Evolutionary conservation across 1,140 invertebrate species (phyloP).

Genomic region (Drosophila ambigua): DNA sequence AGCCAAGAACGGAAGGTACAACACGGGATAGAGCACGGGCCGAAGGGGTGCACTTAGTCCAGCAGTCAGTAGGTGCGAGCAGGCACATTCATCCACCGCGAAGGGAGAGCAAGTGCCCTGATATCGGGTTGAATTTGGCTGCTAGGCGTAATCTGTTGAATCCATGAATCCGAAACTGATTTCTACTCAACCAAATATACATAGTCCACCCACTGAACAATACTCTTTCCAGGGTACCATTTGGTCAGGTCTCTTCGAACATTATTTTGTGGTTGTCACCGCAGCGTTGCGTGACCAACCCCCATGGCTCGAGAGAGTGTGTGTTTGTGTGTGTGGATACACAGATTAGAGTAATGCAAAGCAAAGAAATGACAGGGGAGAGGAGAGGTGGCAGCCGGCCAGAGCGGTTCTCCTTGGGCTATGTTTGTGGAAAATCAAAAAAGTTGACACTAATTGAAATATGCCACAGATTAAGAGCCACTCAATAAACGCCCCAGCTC

Average conservation of each 20-base stretch:
- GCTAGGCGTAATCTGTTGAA: too few relatives aligned
- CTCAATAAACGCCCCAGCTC: constrained; percentile 50
- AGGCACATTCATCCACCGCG: too few relatives aligned
- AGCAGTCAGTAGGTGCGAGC: too few relatives aligned
- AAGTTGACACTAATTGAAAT: constrained; percentile 80
- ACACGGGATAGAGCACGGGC: background rate
- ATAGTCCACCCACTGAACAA: too few relatives aligned
- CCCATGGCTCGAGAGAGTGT: constrained; percentile 10
- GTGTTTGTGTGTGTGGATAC: constrained; percentile 17
- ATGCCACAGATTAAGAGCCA: constrained; percentile 63
- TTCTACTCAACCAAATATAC: too few relatives aligned
- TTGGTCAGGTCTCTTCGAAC: too few relatives aligned
- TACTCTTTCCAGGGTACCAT: too few relatives aligned
- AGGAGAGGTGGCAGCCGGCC: too few relatives aligned
- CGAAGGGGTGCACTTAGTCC: too few relatives aligned
- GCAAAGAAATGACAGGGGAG: background rate
- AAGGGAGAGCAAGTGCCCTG: too few relatives aligned
- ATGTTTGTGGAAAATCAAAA: constrained; percentile 52
- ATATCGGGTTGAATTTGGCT: too few relatives aligned
- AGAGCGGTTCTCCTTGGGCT: background rate
- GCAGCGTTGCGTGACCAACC: constrained; percentile 69
- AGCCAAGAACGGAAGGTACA: background rate
- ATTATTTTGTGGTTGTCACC: constrained; percentile 24
- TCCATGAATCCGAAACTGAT: too few relatives aligned
- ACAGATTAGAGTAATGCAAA: constrained; percentile 18